phyloP scores from a whole-genome alignment of 2,888 invertebrate species.

The Gandaritis pyraliata region DNA sequence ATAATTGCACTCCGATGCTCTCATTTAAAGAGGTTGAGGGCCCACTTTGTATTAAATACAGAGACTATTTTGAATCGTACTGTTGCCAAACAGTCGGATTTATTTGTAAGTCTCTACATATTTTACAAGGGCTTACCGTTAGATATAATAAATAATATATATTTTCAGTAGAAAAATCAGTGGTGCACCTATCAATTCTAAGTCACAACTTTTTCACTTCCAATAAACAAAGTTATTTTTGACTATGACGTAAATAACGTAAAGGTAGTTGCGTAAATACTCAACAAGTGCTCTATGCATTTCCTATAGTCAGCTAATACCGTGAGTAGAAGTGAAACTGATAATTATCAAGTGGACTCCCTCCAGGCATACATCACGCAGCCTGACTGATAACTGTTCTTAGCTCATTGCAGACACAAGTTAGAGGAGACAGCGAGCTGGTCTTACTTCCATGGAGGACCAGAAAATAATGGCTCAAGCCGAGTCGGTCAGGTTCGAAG shows the following conservation, averaged over 20 bases:
- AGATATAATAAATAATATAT: not conserved
- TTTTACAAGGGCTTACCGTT: constrained; percentile 4
- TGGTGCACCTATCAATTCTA: too few species aligned
- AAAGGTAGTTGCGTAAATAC: too few species aligned
- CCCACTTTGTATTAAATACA: constrained; percentile 33
- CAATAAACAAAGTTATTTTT: too few species aligned
- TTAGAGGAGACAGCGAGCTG: constrained; percentile 26
- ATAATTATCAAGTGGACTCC: constrained; percentile 51
- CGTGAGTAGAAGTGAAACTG: constrained; percentile 41
- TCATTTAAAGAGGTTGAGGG: constrained; percentile 40
- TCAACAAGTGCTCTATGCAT: not conserved
- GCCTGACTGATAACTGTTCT: constrained; percentile 75
- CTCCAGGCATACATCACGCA: constrained; percentile 66
- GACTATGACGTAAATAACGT: too few species aligned
- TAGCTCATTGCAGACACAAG: constrained; percentile 48
- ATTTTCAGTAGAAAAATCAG: too few species aligned
- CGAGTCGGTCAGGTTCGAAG: too few species aligned
- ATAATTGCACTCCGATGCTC: constrained; percentile 38
- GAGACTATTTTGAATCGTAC: constrained; percentile 29
- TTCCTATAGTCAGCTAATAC: constrained; percentile 19
- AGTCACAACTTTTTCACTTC: too few species aligned
- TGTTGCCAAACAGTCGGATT: constrained; percentile 31
- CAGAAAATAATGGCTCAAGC: too few species aligned
- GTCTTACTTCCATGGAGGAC: not conserved
- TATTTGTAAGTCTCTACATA: constrained; percentile 18